A percentile compares a stretch with the other conserved stretches of the same genome.
phyloP scores from a whole-genome alignment of 2,113 vertebrate genomes.

The Ceyx margarethae region DNA sequence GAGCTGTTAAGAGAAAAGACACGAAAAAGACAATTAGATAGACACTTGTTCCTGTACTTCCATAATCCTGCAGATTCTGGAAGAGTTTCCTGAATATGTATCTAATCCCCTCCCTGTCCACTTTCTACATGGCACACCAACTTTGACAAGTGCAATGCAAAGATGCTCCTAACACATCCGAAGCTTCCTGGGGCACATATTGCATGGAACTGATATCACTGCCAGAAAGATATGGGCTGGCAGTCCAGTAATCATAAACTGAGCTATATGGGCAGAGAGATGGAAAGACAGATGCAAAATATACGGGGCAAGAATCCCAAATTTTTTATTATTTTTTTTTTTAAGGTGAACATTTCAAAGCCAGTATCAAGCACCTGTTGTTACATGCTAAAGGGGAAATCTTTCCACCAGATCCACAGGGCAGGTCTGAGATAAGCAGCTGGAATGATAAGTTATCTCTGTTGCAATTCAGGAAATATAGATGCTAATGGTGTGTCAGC shows the following conservation, averaged over 20 bases:
- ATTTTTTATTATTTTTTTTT: background rate
- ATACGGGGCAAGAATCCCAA: background rate
- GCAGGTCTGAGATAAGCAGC: constrained; percentile 60
- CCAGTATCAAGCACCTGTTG: constrained; percentile 18
- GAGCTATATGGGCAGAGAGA: background rate
- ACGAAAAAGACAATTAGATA: background rate
- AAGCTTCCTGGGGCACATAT: background rate
- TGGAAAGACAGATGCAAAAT: background rate
- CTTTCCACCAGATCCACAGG: constrained; percentile 21
- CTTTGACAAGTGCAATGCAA: background rate
- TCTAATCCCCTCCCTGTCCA: background rate
- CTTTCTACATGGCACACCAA: background rate
- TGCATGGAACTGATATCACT: background rate
- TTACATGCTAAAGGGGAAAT: constrained; percentile 24
- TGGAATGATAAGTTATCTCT: constrained; percentile 61
- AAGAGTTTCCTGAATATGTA: background rate
- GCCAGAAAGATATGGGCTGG: background rate
- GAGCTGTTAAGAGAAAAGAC: background rate
- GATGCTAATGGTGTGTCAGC: constrained; percentile 64
- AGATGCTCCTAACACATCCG: background rate
- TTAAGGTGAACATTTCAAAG: constrained; percentile 2
- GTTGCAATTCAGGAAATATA: constrained; percentile 36
- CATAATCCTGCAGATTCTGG: background rate
- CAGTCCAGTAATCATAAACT: rapidly evolving
- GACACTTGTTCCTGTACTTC: background rate